These are phyloP conservation scores for Pseudocheirus occidentalis DNA, from an alignment of 2,797 vertebrate genomes.

Conservation along the genomic window DNA sequence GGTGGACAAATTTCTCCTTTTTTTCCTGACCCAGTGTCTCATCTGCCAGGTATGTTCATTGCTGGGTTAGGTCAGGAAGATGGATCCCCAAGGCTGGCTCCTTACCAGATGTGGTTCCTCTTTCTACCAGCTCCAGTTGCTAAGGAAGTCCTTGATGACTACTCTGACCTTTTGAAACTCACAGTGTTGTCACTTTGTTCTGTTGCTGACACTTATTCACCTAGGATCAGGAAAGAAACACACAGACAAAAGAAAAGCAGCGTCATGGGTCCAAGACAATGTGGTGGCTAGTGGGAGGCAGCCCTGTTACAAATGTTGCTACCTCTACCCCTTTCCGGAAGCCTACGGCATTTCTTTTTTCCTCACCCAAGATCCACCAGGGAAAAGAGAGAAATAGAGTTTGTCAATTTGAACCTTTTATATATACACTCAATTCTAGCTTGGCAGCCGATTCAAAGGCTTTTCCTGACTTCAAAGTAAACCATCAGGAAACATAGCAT, in stretches of 20 bases:
- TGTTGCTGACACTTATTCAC: not conserved
- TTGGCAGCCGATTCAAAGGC: not conserved
- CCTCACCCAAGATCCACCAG: not conserved
- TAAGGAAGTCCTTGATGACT: not conserved
- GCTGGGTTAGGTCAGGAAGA: not conserved
- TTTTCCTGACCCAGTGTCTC: not conserved
- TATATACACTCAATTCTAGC: not conserved
- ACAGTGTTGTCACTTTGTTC: not conserved
- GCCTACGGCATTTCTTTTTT: not conserved
- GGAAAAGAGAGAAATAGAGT: not conserved
- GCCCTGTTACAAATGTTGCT: not conserved
- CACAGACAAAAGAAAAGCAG: not conserved
- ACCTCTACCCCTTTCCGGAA: not conserved
- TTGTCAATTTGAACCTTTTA: not conserved
- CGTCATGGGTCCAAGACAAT: not conserved
- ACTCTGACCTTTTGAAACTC: not conserved
- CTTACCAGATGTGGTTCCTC: not conserved
- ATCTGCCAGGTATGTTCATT: not conserved
- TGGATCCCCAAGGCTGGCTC: not conserved
- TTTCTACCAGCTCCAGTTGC: not conserved
- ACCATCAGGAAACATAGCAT: not conserved
- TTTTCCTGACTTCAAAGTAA: not conserved
- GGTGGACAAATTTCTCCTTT: not conserved
- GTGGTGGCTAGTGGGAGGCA: not conserved
- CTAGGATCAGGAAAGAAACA: not conserved